Evolutionary conservation across 92 coral and sea anemone genomes (phyloP), one percentile per base, ranked within the genome.

Genomic region (Blastomussa wellsi): DNA sequence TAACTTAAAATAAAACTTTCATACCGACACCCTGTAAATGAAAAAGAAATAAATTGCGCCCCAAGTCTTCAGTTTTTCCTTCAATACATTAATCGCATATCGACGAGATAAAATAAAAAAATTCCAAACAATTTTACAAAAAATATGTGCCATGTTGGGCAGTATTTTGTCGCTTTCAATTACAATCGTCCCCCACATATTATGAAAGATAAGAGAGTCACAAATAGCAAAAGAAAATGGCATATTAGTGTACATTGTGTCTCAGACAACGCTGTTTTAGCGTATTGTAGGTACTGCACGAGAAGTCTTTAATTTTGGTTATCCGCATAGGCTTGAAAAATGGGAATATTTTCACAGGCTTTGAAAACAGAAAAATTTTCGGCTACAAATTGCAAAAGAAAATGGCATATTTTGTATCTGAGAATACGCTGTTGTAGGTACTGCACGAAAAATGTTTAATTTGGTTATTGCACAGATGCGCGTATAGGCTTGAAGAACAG

Each of bases 141-240:
- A 1, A 17, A 5, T n/a, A 41, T 26, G 83, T 62, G 52, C 42
- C 66, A 24, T 13, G 69, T 38, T 62, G 57, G 68, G 28, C 38
- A 37, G 41, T 12, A 37, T 79, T 59, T 64, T 64, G 83, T 62
- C 37, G 74, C 57, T 26, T 39, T 26, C 83, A 79, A 81, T 81
- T 81, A 48, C 65, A 33, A 35, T 48, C 67, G 29, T 69, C 65
- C 77, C 77, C 48, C 77, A 64, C 41, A n/a, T 65, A 48, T 32
- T 51, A 35, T 68, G 35, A 44, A 44, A 70, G 42, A 48, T 80
- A 47, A 47, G 39, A n/a, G 33, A 80, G 44, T 44, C 33, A 69
- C 47, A 36, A 67, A 68, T 48, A 48, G 53, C 38, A 20, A 68
- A 70, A 47, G 32, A 37, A 33, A 81, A 17, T 28, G 64, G 32